Evolutionary conservation across 1,140 invertebrate genomes (phyloP), one percentile per base, ranked within the genome.

Genomic region (Ceratoteleas bidentatus): DNA sequence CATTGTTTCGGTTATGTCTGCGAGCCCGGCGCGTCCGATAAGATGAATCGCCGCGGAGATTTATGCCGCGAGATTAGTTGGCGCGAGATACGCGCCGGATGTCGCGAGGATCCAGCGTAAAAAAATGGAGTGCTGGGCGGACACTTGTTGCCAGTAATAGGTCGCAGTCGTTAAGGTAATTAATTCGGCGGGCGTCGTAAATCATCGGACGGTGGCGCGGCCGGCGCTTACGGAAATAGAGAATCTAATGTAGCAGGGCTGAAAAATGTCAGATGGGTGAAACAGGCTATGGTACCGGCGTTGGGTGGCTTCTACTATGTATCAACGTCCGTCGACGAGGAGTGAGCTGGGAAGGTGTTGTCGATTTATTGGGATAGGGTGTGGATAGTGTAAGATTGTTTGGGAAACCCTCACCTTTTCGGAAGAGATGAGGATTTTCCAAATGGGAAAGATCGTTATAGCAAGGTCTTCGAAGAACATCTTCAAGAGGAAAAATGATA

Each of bases 101-200:
- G 24, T 24, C 24, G 24, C 24, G 24, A 24, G 24, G 24, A 24
- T 24, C 24, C 24, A 4, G 24, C 24, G 24, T 24, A 24, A 8
- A 32, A 56, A 57, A 57, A 57, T 57, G 24, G 24, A 24, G 24
- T 24, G 24, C 24, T 24, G 24, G 24, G 24, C 24, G n/a, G 15
- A 61, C 45, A 61, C 58, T 61, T 61, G 58, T 61, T 49, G 58
- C 58, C 58, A 10, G 24, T 61, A n/a, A 49, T 49, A 34, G 58
- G 9, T 49, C 6, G 24, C 24, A 24, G 24, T 24, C 24, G 24
- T 24, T 24, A 24, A 24, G 24, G 40, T 43, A 43, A 43, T 43
- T 43, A 43, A 43, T 43, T 43, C 6, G 40, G 50, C 7, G 40
- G 9, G 40, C 9, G 9, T 43, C 40, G 6, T 43, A 43, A 43